Conservation (phyloP, 1,140 invertebrate species). For the Archivesica marissinica region DNA sequence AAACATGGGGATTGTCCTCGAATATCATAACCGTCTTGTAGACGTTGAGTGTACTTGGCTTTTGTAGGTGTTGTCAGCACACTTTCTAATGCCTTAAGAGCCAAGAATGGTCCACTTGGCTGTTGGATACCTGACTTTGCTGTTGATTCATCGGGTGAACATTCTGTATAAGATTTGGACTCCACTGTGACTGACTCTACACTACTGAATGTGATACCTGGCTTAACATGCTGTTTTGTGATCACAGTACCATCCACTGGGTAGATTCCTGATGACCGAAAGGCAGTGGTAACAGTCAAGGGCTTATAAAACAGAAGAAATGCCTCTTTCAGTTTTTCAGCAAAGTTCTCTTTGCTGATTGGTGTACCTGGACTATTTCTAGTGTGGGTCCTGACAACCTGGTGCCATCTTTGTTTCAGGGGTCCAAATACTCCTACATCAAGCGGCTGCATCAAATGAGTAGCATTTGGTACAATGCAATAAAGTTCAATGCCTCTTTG, state of each 20-base stretch:
- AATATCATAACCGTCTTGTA: no score
- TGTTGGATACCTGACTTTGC: no score
- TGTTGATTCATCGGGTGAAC: no score
- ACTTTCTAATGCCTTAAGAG: no score
- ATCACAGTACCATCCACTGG: conserved; percentile 38
- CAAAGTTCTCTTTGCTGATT: conserved; percentile 63
- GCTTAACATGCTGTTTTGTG: conserved; percentile 3
- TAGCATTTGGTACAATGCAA: conserved; percentile 62
- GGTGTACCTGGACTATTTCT: conserved; percentile 38
- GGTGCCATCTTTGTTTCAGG: conserved; percentile 56
- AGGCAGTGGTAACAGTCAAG: conserved; percentile 60
- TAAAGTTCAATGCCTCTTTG: conserved; percentile 57
- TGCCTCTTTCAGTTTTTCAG: conserved; percentile 64
- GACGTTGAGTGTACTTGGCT: no score
- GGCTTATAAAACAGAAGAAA: conserved; percentile 65
- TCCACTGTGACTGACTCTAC: no score
- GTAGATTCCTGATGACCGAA: conserved; percentile 51
- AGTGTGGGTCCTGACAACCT: conserved; percentile 43
- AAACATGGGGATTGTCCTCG: no score
- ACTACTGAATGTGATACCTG: conserved; percentile 29
- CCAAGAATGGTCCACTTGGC: no score
- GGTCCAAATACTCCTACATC: conserved; percentile 66
- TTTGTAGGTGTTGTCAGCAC: no score
- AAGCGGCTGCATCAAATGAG: conserved; percentile 62
- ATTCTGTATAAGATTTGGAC: no score